phyloP scores from a whole-genome alignment of 2,113 vertebrate genomes.

The Axis porcinus region DNA sequence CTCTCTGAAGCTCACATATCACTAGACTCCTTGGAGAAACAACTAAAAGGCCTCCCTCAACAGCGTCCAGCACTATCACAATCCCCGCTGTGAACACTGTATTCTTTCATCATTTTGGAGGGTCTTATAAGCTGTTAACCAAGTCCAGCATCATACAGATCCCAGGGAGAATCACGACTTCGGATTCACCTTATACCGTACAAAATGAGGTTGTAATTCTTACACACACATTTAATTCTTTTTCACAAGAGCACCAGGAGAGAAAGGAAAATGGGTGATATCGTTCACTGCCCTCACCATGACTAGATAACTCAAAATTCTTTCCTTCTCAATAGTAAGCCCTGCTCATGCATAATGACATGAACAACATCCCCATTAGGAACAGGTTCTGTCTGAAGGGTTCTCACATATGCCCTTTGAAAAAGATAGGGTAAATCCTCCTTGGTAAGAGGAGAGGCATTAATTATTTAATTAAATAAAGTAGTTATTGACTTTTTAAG shows the following conservation, averaged over 20 bases:
- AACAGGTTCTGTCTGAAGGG: constrained; percentile 48
- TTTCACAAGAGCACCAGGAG: background rate
- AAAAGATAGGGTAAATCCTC: constrained; percentile 6
- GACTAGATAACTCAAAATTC: background rate
- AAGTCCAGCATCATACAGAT: background rate
- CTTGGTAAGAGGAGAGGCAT: background rate
- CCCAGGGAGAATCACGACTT: background rate
- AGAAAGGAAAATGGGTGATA: background rate
- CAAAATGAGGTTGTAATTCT: background rate
- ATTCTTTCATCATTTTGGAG: background rate
- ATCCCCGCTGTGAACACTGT: background rate
- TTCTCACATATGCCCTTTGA: constrained; percentile 47
- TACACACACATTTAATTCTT: background rate
- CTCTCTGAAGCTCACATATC: background rate
- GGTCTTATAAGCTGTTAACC: background rate
- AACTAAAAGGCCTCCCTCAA: background rate
- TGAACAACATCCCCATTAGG: background rate
- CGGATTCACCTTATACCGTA: background rate
- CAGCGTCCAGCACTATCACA: background rate
- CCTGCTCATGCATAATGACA: background rate
- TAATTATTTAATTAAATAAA: constrained; percentile 63
- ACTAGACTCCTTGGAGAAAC: background rate
- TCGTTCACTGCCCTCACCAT: background rate
- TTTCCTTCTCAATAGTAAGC: constrained; percentile 28
- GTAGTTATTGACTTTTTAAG: constrained; percentile 47